Percentiles rank a stretch among this genome's conserved stretches.
Conservation (phyloP, 2,888 invertebrate species). For the Leptopterna dolabrata region DNA sequence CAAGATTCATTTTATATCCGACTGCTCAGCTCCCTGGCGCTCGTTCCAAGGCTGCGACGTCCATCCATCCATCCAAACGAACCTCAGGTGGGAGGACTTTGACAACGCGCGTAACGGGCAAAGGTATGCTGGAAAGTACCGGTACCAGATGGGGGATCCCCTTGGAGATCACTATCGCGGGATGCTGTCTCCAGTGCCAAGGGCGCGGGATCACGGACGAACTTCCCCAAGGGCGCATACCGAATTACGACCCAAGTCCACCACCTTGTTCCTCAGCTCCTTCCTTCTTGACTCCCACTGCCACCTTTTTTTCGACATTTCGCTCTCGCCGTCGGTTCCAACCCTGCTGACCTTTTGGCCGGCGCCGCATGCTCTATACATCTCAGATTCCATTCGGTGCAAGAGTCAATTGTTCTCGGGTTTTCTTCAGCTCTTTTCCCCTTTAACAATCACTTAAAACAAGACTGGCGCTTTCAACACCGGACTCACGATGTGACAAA, state of each 20-base stretch:
- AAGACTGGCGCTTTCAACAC: not conserved
- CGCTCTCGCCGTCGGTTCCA: not conserved
- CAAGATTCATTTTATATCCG: too few relatives aligned
- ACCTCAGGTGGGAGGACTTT: not conserved
- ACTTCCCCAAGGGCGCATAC: constrained; percentile 33
- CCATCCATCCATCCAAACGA: not conserved
- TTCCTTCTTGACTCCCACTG: not conserved
- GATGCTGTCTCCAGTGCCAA: not conserved
- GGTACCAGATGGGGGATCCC: not conserved
- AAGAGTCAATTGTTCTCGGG: not conserved
- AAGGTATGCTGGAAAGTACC: not conserved
- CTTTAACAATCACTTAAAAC: not conserved
- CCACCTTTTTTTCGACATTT: constrained; percentile 32
- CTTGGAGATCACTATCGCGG: not conserved
- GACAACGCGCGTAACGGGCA: not conserved
- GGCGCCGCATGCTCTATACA: not conserved
- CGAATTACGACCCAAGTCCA: constrained; percentile 11
- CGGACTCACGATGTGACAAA: not conserved
- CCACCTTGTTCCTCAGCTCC: not conserved
- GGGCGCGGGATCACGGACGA: constrained; percentile 34
- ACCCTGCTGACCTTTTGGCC: not conserved
- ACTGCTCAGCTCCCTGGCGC: not conserved
- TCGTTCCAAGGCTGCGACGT: not conserved
- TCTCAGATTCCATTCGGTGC: not conserved
- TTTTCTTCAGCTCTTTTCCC: not conserved